Conservation (phyloP, 1,140 invertebrate species). For the Ooceraea biroi region DNA sequence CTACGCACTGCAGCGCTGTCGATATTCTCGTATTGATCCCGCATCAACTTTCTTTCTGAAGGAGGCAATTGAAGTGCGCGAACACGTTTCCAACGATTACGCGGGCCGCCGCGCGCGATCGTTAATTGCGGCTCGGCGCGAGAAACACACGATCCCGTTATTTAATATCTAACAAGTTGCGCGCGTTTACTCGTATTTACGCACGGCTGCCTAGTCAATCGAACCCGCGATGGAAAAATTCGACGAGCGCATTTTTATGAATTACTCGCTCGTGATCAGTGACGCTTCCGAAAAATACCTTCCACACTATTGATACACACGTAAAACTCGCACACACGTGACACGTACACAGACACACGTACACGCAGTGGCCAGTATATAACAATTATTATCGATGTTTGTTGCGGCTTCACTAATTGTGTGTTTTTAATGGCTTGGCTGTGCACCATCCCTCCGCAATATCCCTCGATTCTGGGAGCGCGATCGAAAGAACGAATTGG, state of each 20-base stretch:
- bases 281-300: constrained; percentile 44
- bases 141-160: constrained; percentile 14
- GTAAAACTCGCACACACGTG: not conserved
- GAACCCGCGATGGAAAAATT: constrained; percentile 48
- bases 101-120: not conserved
- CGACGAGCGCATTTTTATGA: constrained; percentile 53
- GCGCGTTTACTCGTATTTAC: constrained; percentile 22
- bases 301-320: constrained; percentile 48
- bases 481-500: constrained; percentile 58
- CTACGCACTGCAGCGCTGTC: constrained; percentile 24
- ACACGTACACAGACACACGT: not conserved
- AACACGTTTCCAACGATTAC: not conserved
- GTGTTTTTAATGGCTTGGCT: constrained; percentile 84
- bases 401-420: constrained; percentile 84
- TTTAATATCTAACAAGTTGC: constrained; percentile 12
- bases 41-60: constrained; percentile 38
- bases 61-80: not conserved
- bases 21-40: constrained; percentile 56
- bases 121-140: constrained; percentile 20
- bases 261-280: constrained; percentile 51
- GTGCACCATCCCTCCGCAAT: constrained; percentile 71
- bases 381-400: constrained; percentile 83
- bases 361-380: constrained; percentile 44
- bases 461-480: constrained; percentile 53
- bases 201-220: constrained; percentile 38